Evolutionary conservation across 1,140 invertebrate species (phyloP).

Genomic region (Papilio helenus): DNA sequence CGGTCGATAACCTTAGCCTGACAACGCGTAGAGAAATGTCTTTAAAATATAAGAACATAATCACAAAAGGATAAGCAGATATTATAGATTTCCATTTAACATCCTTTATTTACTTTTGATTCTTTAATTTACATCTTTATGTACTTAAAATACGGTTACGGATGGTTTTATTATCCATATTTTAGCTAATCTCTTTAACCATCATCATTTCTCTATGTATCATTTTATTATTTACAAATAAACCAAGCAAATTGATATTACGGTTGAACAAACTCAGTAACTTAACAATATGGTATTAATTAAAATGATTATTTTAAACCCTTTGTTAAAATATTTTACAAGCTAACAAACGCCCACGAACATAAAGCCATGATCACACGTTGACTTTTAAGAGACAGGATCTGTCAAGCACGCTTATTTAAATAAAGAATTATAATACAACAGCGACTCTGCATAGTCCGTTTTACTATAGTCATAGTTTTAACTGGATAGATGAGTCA

Average conservation of each 20-base stretch:
- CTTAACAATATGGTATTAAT: neutral
- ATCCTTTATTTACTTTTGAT: no score
- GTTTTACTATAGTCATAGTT: neutral
- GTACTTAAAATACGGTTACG: no score
- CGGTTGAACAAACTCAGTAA: neutral
- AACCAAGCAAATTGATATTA: neutral
- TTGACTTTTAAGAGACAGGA: neutral
- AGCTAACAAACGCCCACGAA: neutral
- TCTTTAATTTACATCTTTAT: no score
- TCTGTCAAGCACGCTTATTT: neutral
- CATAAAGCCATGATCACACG: neutral
- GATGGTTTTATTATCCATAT: no score
- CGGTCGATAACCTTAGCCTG: constrained; percentile 5
- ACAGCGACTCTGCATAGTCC: neutral
- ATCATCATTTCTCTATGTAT: no score
- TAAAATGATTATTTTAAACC: neutral
- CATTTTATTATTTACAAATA: no score
- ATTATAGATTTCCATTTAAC: no score
- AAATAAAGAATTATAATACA: neutral
- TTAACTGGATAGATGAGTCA: constrained; percentile 6
- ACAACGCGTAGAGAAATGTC: no score
- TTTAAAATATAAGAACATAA: no score
- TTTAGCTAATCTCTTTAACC: no score
- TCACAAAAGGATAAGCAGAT: no score
- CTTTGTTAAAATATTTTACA: neutral